A percentile compares a stretch with the other conserved stretches of the same genome.
Evolutionary conservation across 2,113 vertebrate genomes (phyloP).

Genomic region (Carlito syrichta): DNA sequence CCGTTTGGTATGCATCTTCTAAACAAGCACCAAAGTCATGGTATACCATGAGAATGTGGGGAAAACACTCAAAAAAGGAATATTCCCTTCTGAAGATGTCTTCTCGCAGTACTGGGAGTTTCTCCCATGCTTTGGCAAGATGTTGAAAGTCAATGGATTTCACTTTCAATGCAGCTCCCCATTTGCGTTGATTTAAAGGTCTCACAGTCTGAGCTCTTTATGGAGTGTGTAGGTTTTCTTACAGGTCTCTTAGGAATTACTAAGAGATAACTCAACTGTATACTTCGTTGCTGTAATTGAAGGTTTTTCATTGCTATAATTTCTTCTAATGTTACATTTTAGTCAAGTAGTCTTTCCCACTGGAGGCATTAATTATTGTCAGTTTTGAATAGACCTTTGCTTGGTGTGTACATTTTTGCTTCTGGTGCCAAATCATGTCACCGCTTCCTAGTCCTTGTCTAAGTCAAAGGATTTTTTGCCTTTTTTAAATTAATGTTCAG

Average conservation of each 20-base stretch:
- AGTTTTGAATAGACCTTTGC: conserved; percentile 61
- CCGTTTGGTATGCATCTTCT: not conserved
- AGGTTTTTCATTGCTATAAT: conserved; percentile 74
- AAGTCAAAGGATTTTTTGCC: not conserved
- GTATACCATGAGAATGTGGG: not conserved
- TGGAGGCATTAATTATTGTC: conserved; percentile 69
- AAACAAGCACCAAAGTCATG: not conserved
- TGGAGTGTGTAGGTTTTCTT: conserved; percentile 74
- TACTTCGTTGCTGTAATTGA: conserved; percentile 73
- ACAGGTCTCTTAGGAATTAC: conserved; percentile 70
- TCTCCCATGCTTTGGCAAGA: not conserved
- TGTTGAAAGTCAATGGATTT: conserved; percentile 66
- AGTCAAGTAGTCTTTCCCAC: conserved; percentile 73
- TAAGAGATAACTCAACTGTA: conserved; percentile 63
- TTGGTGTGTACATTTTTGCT: conserved; percentile 24
- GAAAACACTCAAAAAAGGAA: not conserved
- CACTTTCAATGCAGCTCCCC: conserved; percentile 30
- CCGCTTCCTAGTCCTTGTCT: not conserved
- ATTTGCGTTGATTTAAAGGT: conserved; percentile 77
- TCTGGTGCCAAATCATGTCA: conserved; percentile 49
- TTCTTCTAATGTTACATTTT: conserved; percentile 74
- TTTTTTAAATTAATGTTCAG: not conserved
- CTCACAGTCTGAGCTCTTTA: conserved; percentile 67
- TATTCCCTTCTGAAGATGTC: not conserved
- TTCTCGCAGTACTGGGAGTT: fast-evolving